A percentile compares a stretch with the other conserved stretches of the same genome.
Conservation (phyloP, 2,888 invertebrate genomes). For the Idaea dimidiata region DNA sequence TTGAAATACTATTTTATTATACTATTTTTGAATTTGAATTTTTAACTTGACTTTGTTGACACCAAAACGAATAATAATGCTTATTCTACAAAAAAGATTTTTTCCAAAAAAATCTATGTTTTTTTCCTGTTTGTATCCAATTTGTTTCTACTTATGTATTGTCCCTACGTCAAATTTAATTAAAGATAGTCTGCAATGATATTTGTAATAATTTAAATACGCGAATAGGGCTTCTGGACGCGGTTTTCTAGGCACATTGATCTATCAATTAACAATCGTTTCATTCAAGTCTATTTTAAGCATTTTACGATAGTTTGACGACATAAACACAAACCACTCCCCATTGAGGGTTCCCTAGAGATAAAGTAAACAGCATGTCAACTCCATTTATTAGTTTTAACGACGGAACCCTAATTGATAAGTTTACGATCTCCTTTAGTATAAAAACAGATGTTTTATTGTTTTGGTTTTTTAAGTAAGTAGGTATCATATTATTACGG, state of each 20-base stretch:
- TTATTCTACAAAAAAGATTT: too few species aligned
- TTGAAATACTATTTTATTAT: too few species aligned
- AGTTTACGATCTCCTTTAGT: neutral
- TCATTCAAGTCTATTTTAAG: neutral
- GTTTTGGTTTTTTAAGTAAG: neutral
- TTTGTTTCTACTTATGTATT: too few species aligned
- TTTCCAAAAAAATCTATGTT: too few species aligned
- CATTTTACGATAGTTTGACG: slow-evolving; percentile 30
- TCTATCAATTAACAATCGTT: neutral
- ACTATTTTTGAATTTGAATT: too few species aligned
- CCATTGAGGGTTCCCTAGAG: slow-evolving; percentile 5
- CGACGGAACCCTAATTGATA: neutral
- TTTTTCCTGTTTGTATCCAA: too few species aligned
- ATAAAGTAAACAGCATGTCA: neutral
- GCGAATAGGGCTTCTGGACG: too few species aligned
- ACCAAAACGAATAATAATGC: too few species aligned
- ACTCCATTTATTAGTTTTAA: neutral
- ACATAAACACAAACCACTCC: slow-evolving; percentile 23
- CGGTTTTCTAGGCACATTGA: neutral
- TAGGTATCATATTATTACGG: neutral
- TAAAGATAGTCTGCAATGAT: too few species aligned
- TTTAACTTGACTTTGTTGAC: too few species aligned
- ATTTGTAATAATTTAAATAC: too few species aligned
- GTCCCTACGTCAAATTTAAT: too few species aligned
- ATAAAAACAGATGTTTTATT: neutral